These are phyloP conservation scores for Xenopus borealis DNA, from an alignment of 2,113 vertebrate species.

Conservation along the genomic window DNA sequence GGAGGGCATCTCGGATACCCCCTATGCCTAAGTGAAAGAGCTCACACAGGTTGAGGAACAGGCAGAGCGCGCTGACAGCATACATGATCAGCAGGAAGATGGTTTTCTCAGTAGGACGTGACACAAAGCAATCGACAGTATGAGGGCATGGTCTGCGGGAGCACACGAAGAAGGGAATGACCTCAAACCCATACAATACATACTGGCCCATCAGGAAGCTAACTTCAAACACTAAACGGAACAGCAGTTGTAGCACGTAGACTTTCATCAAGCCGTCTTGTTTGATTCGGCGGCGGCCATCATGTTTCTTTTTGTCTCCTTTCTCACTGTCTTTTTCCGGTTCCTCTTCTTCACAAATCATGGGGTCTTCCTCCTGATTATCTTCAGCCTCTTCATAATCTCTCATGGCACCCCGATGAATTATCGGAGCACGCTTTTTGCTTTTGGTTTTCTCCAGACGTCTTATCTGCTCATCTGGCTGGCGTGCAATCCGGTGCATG, in stretches of 20 bases:
- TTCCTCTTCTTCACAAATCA: conserved; percentile 80
- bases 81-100: conserved; percentile 88
- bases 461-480: conserved; percentile 53
- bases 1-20: conserved; percentile 71
- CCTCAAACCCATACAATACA: conserved; percentile 75
- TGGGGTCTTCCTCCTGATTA: conserved; percentile 80
- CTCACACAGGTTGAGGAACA: conserved; percentile 77
- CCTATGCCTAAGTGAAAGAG: conserved; percentile 77
- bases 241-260: conserved; percentile 77
- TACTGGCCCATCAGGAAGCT: conserved; percentile 83
- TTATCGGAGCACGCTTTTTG: conserved; percentile 57
- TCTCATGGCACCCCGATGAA: conserved; percentile 62
- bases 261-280: conserved; percentile 83
- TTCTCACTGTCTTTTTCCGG: conserved; percentile 63
- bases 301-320: conserved; percentile 65
- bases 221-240: conserved; percentile 70
- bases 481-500: conserved; percentile 79
- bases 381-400: conserved; percentile 82
- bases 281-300: conserved; percentile 76
- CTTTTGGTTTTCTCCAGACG: not conserved
- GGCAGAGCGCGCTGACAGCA: conserved; percentile 76
- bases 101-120: conserved; percentile 84
- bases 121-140: conserved; percentile 83
- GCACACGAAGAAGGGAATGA: conserved; percentile 76
- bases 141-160: conserved; percentile 78